Conservation (phyloP, 2,797 vertebrate species). For the Cyprinodon diabolis region DNA sequence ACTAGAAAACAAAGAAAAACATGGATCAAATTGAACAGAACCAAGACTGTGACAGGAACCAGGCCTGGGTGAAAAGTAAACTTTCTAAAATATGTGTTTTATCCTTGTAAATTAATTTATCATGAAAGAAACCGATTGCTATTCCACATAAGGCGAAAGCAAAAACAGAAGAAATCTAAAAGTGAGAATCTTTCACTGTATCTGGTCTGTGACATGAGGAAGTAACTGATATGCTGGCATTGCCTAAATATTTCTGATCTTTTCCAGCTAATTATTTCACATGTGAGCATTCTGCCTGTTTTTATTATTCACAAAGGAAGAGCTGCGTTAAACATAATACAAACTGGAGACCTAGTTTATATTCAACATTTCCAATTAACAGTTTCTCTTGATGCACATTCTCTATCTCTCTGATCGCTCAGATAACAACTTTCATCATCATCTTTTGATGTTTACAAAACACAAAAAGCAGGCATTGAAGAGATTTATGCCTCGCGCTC, state of each 20-base stretch:
- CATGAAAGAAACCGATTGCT: too few species aligned
- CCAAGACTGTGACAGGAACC: too few species aligned
- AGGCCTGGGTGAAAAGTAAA: neutral
- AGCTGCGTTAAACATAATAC: slow-evolving; percentile 49
- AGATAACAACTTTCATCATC: slow-evolving; percentile 71
- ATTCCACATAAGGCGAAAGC: too few species aligned
- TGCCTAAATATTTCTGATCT: slow-evolving; percentile 50
- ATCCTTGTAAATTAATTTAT: too few species aligned
- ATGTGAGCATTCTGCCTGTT: slow-evolving; percentile 44
- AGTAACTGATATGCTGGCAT: slow-evolving; percentile 15
- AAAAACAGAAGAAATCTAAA: neutral
- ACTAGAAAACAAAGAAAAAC: too few species aligned
- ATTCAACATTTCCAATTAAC: slow-evolving; percentile 72
- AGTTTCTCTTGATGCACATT: slow-evolving; percentile 57
- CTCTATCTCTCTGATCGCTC: slow-evolving; percentile 71
- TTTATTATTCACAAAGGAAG: slow-evolving; percentile 52
- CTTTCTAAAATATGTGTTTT: too few species aligned
- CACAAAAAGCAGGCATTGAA: slow-evolving; percentile 50
- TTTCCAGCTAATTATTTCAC: slow-evolving; percentile 58
- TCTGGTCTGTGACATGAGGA: slow-evolving; percentile 19
- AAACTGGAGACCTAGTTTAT: slow-evolving; percentile 54
- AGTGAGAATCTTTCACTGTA: neutral
- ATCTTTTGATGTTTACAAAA: slow-evolving; percentile 76
- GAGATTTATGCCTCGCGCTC: slow-evolving; percentile 63
- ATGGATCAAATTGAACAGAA: too few species aligned